These are phyloP conservation scores for Glomeris marginata DNA, from an alignment of 2,888 invertebrate species.

Conservation along the genomic window DNA sequence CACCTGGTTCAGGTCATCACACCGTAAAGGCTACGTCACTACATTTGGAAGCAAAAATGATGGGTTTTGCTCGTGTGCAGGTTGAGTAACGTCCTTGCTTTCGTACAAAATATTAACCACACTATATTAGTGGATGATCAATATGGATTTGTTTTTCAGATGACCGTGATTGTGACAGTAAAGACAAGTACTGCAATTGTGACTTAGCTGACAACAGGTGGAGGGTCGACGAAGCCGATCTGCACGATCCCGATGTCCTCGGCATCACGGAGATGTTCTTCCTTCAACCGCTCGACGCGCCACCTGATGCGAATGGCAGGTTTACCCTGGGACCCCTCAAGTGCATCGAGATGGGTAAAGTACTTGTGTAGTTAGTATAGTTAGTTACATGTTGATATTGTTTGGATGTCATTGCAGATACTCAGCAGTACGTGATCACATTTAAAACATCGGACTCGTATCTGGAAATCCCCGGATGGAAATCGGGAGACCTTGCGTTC, in stretches of 20 bases:
- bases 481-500: constrained; percentile 80
- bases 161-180: constrained; percentile 61
- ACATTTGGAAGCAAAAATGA: constrained; percentile 42
- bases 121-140: background rate
- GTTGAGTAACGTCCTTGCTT: constrained; percentile 14
- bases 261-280: constrained; percentile 85
- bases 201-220: constrained; percentile 69
- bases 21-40: constrained; percentile 14
- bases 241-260: constrained; percentile 59
- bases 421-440: constrained; percentile 81
- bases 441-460: constrained; percentile 85
- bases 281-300: constrained; percentile 65
- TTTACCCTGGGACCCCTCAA: constrained; percentile 81
- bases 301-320: constrained; percentile 66
- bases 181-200: constrained; percentile 75
- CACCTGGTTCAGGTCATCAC: constrained; percentile 21
- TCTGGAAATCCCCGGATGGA: constrained; percentile 85
- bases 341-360: constrained; percentile 88
- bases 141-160: constrained; percentile 32
- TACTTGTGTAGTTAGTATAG: too few species aligned
- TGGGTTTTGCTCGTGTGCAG: constrained; percentile 12
- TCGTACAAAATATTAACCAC: too few species aligned
- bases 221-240: constrained; percentile 76
- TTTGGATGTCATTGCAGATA: constrained; percentile 43
- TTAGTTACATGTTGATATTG: background rate